These are phyloP conservation scores for Parapsyche elsis DNA, from an alignment of 1,140 invertebrate species.

Conservation along the genomic window DNA sequence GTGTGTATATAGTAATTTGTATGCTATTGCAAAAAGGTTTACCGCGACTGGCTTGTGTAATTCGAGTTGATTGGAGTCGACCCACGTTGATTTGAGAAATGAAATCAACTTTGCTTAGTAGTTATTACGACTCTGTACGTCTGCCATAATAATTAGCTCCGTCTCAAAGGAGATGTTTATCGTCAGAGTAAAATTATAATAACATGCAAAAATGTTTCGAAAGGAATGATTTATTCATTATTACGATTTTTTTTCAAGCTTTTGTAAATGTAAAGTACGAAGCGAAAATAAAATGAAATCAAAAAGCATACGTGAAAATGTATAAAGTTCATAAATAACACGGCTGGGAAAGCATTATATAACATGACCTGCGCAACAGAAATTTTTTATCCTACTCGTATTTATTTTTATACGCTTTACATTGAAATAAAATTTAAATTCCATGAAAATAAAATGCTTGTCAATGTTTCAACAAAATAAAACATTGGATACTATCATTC, in stretches of 20 bases:
- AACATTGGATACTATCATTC: too few species aligned
- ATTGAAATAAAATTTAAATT: not conserved
- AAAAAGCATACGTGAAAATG: conserved; percentile 3
- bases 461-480: too few species aligned
- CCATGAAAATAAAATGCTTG: not conserved
- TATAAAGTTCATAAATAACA: conserved; percentile 15
- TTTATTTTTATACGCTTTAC: conserved; percentile 6
- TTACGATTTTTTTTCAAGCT: too few species aligned
- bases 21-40: not conserved
- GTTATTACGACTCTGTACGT: conserved; percentile 23
- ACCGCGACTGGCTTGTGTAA: not conserved
- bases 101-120: conserved; percentile 30
- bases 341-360: conserved; percentile 8
- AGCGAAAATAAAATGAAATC: not conserved
- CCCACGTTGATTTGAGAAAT: conserved; percentile 29
- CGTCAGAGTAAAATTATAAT: not conserved
- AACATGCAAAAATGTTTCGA: not conserved
- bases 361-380: conserved; percentile 29
- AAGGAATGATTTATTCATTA: too few species aligned
- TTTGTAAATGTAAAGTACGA: not conserved
- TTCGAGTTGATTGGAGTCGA: conserved; percentile 12
- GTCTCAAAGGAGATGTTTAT: conserved; percentile 16
- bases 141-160: conserved; percentile 33
- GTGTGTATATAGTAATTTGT: not conserved
- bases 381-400: conserved; percentile 21